A percentile compares a stretch with the other conserved stretches of the same genome.
Conservation (phyloP, 2,797 vertebrate genomes). For the Galaxias olidus region DNA sequence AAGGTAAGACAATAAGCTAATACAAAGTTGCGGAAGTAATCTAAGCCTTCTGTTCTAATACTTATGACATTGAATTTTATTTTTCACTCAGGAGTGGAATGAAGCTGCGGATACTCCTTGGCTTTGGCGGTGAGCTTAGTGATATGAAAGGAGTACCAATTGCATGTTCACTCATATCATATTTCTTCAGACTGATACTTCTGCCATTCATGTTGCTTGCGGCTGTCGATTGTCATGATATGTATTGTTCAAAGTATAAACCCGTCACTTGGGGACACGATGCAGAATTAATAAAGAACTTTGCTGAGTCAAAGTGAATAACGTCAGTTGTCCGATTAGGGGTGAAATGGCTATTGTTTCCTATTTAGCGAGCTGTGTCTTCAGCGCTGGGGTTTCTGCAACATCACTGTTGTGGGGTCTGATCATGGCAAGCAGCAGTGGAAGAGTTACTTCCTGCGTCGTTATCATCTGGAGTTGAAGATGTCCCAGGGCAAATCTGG, state of each 20-base stretch:
- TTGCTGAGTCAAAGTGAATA: too few relatives aligned
- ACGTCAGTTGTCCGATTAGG: too few relatives aligned
- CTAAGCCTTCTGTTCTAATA: background rate
- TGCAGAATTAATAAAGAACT: too few relatives aligned
- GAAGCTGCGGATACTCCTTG: constrained; percentile 67
- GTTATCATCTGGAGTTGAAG: constrained; percentile 69
- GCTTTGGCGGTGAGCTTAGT: constrained; percentile 69
- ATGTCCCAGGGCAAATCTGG: constrained; percentile 73
- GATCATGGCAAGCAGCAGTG: constrained; percentile 60
- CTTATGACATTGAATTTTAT: background rate
- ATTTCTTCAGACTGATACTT: too few relatives aligned
- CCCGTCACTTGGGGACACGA: too few relatives aligned
- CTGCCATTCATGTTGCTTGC: too few relatives aligned
- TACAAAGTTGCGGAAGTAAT: constrained; percentile 53
- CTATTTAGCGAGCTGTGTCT: constrained; percentile 75
- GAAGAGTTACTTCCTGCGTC: constrained; percentile 80
- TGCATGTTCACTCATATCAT: background rate
- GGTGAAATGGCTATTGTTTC: background rate
- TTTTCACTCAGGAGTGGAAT: constrained; percentile 60
- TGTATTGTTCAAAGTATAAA: too few relatives aligned
- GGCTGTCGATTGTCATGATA: too few relatives aligned
- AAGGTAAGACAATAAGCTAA: constrained; percentile 62
- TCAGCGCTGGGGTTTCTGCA: constrained; percentile 79
- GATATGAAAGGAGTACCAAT: too few relatives aligned
- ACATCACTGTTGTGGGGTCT: constrained; percentile 49